phyloP scores from a whole-genome alignment of 35 echinoderm and acorn worm species.

The Apostichopus japonicus region DNA sequence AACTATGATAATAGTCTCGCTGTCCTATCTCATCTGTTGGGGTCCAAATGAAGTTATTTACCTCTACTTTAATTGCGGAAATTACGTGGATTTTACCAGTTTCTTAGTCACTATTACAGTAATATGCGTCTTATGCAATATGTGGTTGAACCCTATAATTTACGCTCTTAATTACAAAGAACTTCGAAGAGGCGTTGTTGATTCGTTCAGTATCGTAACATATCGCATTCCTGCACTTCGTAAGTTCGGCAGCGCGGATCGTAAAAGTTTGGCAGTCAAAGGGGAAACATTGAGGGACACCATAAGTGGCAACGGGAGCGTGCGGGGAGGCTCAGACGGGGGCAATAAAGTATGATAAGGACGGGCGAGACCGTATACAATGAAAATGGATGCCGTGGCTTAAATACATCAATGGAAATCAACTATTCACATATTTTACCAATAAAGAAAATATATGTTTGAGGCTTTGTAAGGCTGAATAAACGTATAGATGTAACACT shows the following conservation, averaged over 20 bases:
- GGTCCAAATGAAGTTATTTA: conserved; percentile 76
- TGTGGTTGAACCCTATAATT: conserved; percentile 78
- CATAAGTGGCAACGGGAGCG: conserved; percentile 37
- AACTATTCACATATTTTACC: not conserved
- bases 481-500: not conserved
- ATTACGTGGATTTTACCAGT: conserved; percentile 55
- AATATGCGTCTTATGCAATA: conserved; percentile 65
- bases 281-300: not conserved
- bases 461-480: not conserved
- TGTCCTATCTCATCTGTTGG: conserved; percentile 79
- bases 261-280: not conserved
- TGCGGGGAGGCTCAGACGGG: conserved; percentile 12
- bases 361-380: not conserved
- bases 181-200: conserved; percentile 41
- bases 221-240: conserved; percentile 28
- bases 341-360: conserved; percentile 20
- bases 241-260: conserved; percentile 12
- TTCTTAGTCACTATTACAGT: conserved; percentile 51
- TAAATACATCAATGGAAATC: not conserved
- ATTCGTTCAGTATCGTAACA: conserved; percentile 42
- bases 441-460: not conserved
- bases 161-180: conserved; percentile 74
- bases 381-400: not conserved
- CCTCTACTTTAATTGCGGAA: conserved; percentile 69
- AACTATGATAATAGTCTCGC: conserved; percentile 68